phyloP scores from a whole-genome alignment of 2,113 vertebrate genomes.

The Hirundichthys speculiger region DNA sequence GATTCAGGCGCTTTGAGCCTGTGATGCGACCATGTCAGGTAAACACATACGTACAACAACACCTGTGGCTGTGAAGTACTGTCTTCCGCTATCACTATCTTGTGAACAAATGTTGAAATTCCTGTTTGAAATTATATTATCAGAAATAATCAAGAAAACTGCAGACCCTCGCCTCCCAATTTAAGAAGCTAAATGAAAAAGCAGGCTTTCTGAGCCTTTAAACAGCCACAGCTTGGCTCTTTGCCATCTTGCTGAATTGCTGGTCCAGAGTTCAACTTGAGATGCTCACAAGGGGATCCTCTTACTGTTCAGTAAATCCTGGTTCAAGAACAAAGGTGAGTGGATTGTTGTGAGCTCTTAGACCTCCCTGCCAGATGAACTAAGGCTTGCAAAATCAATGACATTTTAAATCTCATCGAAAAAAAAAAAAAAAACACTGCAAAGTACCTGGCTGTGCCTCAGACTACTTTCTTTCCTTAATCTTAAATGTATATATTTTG shows the following conservation, averaged over 20 bases:
- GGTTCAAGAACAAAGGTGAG: slow-evolving; percentile 34
- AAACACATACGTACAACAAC: no score
- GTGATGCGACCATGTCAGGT: no score
- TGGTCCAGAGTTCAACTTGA: slow-evolving; percentile 24
- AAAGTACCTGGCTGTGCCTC: no score
- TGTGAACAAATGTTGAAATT: no score
- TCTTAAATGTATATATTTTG: no score
- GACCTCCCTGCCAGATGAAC: neutral
- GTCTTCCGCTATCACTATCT: no score
- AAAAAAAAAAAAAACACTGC: no score
- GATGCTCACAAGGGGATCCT: neutral
- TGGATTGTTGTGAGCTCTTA: slow-evolving; percentile 1
- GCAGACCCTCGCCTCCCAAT: neutral
- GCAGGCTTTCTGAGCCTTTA: neutral
- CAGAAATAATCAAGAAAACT: no score
- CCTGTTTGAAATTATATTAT: no score
- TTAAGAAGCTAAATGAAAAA: slow-evolving; percentile 1
- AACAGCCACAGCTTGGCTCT: slow-evolving; percentile 1
- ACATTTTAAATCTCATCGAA: slow-evolving; percentile 8
- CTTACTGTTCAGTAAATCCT: slow-evolving; percentile 17
- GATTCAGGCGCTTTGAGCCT: no score
- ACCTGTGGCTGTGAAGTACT: no score
- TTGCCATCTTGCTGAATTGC: slow-evolving; percentile 14
- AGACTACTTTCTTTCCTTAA: no score
- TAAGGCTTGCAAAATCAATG: slow-evolving; percentile 7